Evolutionary conservation across 1,140 invertebrate genomes (phyloP).

Genomic region (Hylyphantes graminicola): DNA sequence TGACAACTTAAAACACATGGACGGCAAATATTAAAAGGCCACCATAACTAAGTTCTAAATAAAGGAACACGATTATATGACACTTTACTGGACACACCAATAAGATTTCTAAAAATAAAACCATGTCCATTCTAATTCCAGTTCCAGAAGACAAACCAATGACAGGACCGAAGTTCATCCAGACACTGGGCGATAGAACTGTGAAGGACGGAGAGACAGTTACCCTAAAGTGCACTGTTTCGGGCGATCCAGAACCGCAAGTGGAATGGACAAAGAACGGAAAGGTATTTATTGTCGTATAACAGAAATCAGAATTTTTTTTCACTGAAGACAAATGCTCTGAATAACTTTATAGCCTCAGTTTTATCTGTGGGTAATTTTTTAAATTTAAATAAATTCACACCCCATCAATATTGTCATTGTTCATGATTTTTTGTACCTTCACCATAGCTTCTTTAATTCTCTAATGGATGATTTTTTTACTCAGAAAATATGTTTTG

Average conservation of each 20-base stretch:
- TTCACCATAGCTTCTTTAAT: too few relatives aligned
- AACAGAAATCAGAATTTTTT: neutral
- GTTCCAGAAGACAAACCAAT: constrained; percentile 62
- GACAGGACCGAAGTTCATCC: constrained; percentile 79
- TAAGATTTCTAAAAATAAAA: neutral
- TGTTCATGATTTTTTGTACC: too few relatives aligned
- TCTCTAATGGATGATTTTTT: too few relatives aligned
- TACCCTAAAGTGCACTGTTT: constrained; percentile 80
- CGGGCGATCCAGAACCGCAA: constrained; percentile 89
- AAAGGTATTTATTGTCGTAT: constrained; percentile 69
- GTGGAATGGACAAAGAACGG: constrained; percentile 87
- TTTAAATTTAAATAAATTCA: too few relatives aligned
- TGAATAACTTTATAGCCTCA: too few relatives aligned
- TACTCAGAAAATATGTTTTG: too few relatives aligned
- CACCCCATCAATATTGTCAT: too few relatives aligned
- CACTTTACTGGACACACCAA: neutral
- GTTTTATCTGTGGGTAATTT: too few relatives aligned
- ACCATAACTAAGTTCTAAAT: neutral
- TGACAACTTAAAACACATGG: too few relatives aligned
- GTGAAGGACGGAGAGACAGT: constrained; percentile 86
- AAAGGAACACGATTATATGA: neutral
- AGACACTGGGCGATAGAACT: constrained; percentile 77
- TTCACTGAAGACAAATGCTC: too few relatives aligned
- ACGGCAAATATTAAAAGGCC: too few relatives aligned
- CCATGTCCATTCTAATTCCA: constrained; percentile 16